Base-by-base conservation (phyloP, 2,888 invertebrate genomes). In the Metopia argyrocephala region DNA sequence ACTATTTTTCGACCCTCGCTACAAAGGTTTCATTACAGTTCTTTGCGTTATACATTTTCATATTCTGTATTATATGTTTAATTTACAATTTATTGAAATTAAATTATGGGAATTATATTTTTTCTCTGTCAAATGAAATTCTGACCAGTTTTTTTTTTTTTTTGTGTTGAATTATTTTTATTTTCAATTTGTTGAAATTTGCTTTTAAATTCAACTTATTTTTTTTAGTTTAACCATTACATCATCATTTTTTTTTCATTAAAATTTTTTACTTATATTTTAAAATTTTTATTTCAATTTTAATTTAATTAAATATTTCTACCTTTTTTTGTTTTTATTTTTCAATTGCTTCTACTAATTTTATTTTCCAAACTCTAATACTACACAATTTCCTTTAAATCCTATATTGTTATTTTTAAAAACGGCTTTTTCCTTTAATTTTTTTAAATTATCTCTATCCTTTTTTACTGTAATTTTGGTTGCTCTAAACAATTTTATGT, bases 381-480 rank as follows among this genome's bases (percentile, higher is more conserved):
- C n/a, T n/a, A n/a, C n/a, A n/a, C n/a, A 52, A 62, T 25, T 59
- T 23, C 54, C 27, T 12, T 54, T 15, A 20, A 62, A 21, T 50
- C 46, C 27, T 7, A 28, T 25, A 38, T 27, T 9, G 15, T 15
- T 38, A 38, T 38, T n/a, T 52, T 31, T 12, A 12, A 12, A 25
- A 31, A 27, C 25, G 61, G 15, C 18, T 46, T 56, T n/a, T 20
- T 25, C 15, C 15, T 54, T 7, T 9, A 7, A 6, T 31, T 45
- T 5, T 28, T 48, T 48, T 5, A 73, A 46, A 56, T 50, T 68
- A 15, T 9, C 50, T 50, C 62, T 46, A 21, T 70, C 9, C 46
- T 59, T 73, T 25, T 45, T 74, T 50, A 46, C n/a, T 68, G 46
- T 38, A 15, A 66, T 75, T 78, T 78, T 76, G 71, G 81, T 79